These are phyloP conservation scores for Cuniculus paca DNA, from an alignment of 2,797 vertebrate genomes.

Conservation along the genomic window DNA sequence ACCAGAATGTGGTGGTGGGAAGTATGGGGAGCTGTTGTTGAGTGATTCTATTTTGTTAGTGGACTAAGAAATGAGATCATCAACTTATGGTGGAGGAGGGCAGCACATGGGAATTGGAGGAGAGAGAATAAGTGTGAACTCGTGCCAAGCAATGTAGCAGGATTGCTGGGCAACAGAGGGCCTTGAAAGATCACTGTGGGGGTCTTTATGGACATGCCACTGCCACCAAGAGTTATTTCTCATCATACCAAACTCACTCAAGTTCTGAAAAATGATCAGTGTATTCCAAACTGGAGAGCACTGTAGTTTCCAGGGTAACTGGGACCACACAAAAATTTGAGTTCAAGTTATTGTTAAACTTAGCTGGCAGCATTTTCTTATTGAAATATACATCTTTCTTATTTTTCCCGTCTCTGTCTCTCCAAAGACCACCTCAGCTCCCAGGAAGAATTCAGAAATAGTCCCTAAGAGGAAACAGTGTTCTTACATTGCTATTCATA, in stretches of 20 bases:
- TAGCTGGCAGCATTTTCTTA: background rate
- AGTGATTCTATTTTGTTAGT: background rate
- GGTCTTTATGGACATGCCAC: background rate
- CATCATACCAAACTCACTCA: background rate
- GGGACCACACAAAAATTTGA: constrained; percentile 25
- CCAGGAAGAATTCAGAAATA: constrained; percentile 43
- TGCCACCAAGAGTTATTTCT: background rate
- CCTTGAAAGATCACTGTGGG: background rate
- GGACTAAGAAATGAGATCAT: background rate
- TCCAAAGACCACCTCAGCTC: background rate
- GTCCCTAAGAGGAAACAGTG: background rate
- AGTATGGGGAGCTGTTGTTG: background rate
- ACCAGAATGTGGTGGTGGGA: background rate
- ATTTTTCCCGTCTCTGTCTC: background rate
- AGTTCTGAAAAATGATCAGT: background rate
- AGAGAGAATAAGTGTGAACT: background rate
- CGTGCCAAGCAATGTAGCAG: background rate
- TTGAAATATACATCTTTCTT: background rate
- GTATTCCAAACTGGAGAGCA: background rate
- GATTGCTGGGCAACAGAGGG: background rate
- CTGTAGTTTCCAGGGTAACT: background rate
- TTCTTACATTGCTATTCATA: background rate
- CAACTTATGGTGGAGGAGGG: background rate
- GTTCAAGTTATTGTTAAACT: background rate
- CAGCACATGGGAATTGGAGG: background rate